Evolutionary conservation across 2,113 vertebrate genomes (phyloP), one percentile per base, ranked within the genome.

Genomic region (Diadophis punctatus): DNA sequence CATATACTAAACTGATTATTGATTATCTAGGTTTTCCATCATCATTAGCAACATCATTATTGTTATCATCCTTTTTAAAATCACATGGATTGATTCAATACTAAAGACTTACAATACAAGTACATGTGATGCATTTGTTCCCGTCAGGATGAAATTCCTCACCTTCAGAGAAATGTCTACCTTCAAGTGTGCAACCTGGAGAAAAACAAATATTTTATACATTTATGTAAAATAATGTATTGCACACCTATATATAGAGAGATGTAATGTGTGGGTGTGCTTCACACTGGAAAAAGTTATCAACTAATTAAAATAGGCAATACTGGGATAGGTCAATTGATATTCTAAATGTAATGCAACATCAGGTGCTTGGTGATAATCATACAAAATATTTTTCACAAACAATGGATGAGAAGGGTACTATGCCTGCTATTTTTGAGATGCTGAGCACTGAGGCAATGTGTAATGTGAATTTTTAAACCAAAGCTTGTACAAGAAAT

Each of bases 131-230:
- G 94, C 99, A 99, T 90, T 98, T 98, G 96, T 98, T 98, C 68
- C 98, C 98, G 96, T 99, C 98, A 5, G 99, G 99, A 93, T 97
- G 98, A 96, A 99, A 99, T 95, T 99, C 98, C 95, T 99, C 98
- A 95, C 98, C 98, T 97, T 99, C 99, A 94, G 96, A 98, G 97
- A 99, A 99, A 92, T 98, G 97, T 56, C 97, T 98, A 20, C 98
- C 99, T 97, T 99, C 99, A 93, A 99, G 99, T 95, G 98, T 96
- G 94, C 99, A 99, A 55, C 98, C 99, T 99, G 97, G 88, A 5
- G 4, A 6, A n/a, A 86, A 96, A 95, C 94, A 90, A 11, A 25
- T 6, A 88, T 84, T 11, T 93, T 90, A 88, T n/a, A 90, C 3
- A 0, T 90, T 80, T 80, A 20, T 39, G 7, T 80, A 80, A 80